Percentiles rank a stretch among this genome's conserved stretches.
Conservation (phyloP, 2,888 invertebrate genomes). For the Cerceris rybyensis region DNA sequence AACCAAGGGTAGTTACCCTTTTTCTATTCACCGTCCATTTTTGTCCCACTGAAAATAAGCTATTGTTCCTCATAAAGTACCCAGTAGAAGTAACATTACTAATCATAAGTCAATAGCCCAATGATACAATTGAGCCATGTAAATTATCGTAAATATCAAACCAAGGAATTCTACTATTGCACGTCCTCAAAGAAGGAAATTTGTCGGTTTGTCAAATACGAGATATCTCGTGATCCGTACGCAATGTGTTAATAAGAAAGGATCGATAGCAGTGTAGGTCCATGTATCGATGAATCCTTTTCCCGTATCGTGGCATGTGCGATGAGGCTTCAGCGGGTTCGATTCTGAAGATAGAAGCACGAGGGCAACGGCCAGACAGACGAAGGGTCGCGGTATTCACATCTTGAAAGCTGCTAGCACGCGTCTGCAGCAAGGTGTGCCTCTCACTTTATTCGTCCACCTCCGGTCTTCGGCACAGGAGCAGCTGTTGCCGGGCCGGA, state of each 20-base stretch:
- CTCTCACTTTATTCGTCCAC: constrained; percentile 73
- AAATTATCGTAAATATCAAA: too few relatives aligned
- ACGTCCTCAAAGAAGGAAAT: too few relatives aligned
- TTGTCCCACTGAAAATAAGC: too few relatives aligned
- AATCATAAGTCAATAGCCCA: too few relatives aligned
- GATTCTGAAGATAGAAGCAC: constrained; percentile 48
- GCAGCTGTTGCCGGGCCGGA: constrained; percentile 78
- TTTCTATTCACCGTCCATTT: too few relatives aligned
- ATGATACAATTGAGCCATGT: too few relatives aligned
- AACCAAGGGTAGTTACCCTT: too few relatives aligned
- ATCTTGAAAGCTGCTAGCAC: constrained; percentile 76
- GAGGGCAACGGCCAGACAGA: constrained; percentile 72
- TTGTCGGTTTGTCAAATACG: too few relatives aligned
- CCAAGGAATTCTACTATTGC: too few relatives aligned
- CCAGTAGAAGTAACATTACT: too few relatives aligned
- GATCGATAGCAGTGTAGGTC: background rate
- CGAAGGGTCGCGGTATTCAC: constrained; percentile 72
- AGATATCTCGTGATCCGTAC: too few relatives aligned
- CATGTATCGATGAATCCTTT: background rate
- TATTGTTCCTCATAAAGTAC: too few relatives aligned
- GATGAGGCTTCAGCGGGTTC: constrained; percentile 19
- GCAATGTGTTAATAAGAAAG: background rate
- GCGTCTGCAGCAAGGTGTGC: constrained; percentile 77
- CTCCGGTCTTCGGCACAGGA: constrained; percentile 67
- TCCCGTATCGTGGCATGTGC: background rate